Evolutionary conservation across 2,797 vertebrate species (phyloP).

Genomic region (Philypnodon macrostomus): DNA sequence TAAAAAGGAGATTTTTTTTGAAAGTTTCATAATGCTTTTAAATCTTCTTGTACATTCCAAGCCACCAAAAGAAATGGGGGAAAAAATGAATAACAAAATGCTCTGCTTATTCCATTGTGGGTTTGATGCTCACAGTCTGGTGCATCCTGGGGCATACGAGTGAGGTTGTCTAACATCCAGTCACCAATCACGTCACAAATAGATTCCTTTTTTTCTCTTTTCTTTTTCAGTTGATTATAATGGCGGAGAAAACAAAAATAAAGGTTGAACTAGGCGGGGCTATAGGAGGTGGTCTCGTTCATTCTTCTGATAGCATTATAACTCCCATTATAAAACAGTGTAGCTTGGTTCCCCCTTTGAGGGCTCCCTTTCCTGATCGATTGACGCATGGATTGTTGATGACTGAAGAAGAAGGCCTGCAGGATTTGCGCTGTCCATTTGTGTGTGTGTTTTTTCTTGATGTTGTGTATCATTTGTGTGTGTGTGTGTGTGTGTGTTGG

Average conservation of each 20-base stretch:
- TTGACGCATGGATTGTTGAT: conserved; percentile 64
- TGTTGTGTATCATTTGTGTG: conserved; percentile 22
- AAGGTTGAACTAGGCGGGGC: conserved; percentile 52
- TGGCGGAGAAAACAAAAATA: conserved; percentile 65
- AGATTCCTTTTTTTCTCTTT: conserved; percentile 54
- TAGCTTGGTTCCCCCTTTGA: conserved; percentile 44
- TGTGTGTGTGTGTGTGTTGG: neutral
- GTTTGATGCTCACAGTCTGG: conserved; percentile 51
- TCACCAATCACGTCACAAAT: conserved; percentile 59
- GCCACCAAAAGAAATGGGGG: conserved; percentile 74
- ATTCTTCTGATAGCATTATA: conserved; percentile 64
- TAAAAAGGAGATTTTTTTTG: conserved; percentile 75
- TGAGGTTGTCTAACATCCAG: conserved; percentile 49
- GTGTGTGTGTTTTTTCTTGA: conserved; percentile 37
- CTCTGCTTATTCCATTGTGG: conserved; percentile 46
- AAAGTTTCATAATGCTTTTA: conserved; percentile 46
- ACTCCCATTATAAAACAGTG: conserved; percentile 65
- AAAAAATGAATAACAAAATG: conserved; percentile 49
- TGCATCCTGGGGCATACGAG: conserved; percentile 60
- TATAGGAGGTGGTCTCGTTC: conserved; percentile 59
- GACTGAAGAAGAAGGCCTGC: conserved; percentile 70
- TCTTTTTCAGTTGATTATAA: conserved; percentile 58
- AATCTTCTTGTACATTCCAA: conserved; percentile 75
- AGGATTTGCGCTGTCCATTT: conserved; percentile 36
- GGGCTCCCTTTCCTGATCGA: conserved; percentile 62